Conservation (phyloP, 2,888 invertebrate species). For the Harmothoe impar region DNA sequence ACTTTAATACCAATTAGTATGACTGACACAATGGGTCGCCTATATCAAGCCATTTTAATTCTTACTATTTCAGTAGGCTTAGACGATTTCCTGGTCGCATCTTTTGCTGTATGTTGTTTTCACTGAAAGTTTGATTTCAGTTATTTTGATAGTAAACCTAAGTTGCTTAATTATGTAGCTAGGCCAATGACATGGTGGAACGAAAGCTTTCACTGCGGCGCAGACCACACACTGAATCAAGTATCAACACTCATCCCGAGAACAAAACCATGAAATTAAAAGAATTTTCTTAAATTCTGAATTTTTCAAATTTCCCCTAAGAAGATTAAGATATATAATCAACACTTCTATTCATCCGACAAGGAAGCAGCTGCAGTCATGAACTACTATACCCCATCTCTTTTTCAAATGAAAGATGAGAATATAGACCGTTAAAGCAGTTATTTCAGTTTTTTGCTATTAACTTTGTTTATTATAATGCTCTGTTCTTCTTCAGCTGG, state of each 20-base stretch:
- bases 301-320: neutral
- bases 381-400: neutral
- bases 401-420: neutral
- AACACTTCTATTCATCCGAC: neutral
- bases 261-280: neutral
- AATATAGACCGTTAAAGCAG: neutral
- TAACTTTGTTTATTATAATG: slow-evolving; percentile 20
- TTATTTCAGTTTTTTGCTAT: slow-evolving; percentile 6
- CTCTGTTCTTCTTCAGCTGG: slow-evolving; percentile 33
- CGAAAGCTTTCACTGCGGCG: slow-evolving; percentile 2
- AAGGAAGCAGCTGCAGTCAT: neutral
- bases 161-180: slow-evolving; percentile 28
- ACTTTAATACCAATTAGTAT: neutral
- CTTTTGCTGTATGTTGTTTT: slow-evolving; percentile 50
- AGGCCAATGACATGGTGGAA: slow-evolving; percentile 11
- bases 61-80: slow-evolving; percentile 38
- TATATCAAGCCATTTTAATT: slow-evolving; percentile 7
- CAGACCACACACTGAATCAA: neutral
- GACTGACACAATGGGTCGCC: neutral
- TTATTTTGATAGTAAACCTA: slow-evolving; percentile 44
- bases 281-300: neutral
- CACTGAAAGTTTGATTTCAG: slow-evolving; percentile 37
- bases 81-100: slow-evolving; percentile 37
- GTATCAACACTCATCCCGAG: neutral
- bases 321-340: neutral